Evolutionary conservation across 2,113 vertebrate genomes (phyloP).

Genomic region (Marcusenius ussheri): DNA sequence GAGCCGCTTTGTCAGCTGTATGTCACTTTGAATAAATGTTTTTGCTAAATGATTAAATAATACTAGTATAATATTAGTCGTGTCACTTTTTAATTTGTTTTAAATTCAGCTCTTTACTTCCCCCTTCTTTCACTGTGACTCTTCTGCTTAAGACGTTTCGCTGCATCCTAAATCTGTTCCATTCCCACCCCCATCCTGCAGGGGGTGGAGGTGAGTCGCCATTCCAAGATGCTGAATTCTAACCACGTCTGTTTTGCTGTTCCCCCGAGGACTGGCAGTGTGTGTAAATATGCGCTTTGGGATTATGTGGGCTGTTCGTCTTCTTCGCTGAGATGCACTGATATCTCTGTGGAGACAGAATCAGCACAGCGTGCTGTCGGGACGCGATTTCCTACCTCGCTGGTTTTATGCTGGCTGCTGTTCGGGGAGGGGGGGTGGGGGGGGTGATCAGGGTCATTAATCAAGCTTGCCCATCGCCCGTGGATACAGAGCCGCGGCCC

Average conservation of each 20-base stretch:
- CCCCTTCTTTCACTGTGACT: not conserved
- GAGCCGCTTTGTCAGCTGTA: not conserved
- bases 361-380: not conserved
- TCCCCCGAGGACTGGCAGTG: not conserved
- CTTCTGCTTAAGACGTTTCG: not conserved
- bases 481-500: not conserved
- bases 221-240: not conserved
- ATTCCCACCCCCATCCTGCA: not conserved
- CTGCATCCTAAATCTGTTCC: not conserved
- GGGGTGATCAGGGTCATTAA: not conserved
- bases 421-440: not conserved
- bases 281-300: not conserved
- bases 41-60: not conserved
- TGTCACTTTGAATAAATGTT: not conserved
- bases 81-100: not conserved
- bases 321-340: not conserved
- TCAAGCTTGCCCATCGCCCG: not conserved
- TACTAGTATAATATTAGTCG: not conserved
- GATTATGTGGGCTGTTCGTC: not conserved
- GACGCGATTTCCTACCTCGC: not conserved
- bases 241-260: not conserved
- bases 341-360: not conserved
- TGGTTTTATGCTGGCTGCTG: not conserved
- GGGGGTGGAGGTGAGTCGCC: not conserved
- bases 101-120: not conserved